Base-by-base conservation (phyloP, 2,113 vertebrate genomes). In the Microcebus ravelobensis region DNA sequence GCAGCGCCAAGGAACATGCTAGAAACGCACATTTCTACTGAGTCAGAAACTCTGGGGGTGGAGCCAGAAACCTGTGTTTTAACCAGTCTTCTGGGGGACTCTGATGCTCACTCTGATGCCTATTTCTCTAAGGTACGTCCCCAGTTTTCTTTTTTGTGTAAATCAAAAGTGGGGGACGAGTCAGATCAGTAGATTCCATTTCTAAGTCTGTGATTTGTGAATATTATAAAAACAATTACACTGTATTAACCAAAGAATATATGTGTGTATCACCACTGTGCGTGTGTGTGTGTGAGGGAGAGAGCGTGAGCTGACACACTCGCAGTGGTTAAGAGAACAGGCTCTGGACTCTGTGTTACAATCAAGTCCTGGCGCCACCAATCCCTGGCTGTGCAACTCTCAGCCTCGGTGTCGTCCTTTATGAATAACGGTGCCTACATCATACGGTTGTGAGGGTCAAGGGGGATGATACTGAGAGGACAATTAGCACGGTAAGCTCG, bases 11-110 rank as follows among this genome's bases (percentile, higher is more conserved):
- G 57, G 57, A 89, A 65, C 21, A 42, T 21, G 4, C 21, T 71
- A 91, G 94, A 84, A 84, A 42, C 31, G 48, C 8, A 23, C 1
- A 59, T 68, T 5, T n/a, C 50, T 70, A 31, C 52, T 42, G 79
- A 50, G n/a, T 5, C 29, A 55, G 59, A 3, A 0, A 4, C 39
- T 31, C 36, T 23, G 29, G 6, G 10, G 9, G 6, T 42, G 14
- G 5, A 23, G 36, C 15, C 31, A n/a, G 71, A 42, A 23, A 45
- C 12, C 52, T 23, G n/a, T 20, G 20, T 57, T 85, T 29, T 29
- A 36, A 17, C 65, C 8, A 29, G 36, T 65, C 34, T 59, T 59
- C 39, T 18, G 9, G 73, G 65, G 23, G n/a, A 48, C 57, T 61
- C 55, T 23, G 29, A 59, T 39, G 11, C 18, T 74, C 17, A 5